Percentiles rank a stretch among this genome's conserved stretches.
Evolutionary conservation across 2,113 vertebrate species (phyloP).

Genomic region (Aramus guarauna): DNA sequence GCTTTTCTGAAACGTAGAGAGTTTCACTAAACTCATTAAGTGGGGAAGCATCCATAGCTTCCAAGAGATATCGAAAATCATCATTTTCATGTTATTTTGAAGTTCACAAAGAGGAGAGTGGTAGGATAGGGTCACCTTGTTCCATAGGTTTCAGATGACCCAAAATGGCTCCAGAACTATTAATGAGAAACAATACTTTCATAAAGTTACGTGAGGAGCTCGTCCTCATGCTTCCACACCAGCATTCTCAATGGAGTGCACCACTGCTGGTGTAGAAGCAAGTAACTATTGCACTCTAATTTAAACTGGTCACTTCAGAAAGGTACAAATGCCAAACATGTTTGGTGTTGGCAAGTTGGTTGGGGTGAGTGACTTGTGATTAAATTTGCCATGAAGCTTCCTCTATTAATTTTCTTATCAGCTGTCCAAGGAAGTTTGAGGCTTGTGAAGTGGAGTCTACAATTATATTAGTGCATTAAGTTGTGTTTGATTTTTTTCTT

Average conservation of each 20-base stretch:
- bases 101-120: background rate
- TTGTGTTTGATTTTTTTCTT: background rate
- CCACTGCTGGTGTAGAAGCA: background rate
- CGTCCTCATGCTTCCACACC: background rate
- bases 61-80: background rate
- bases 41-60: background rate
- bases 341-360: background rate
- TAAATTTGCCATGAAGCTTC: background rate
- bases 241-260: accelerated
- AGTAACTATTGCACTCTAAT: background rate
- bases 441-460: background rate
- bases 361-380: background rate
- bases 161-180: background rate
- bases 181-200: background rate
- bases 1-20: background rate
- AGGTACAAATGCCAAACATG: background rate
- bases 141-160: background rate
- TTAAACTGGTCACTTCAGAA: background rate
- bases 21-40: background rate
- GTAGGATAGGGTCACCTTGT: background rate
- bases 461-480: background rate
- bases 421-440: background rate
- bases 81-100: background rate
- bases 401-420: background rate
- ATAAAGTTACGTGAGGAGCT: background rate